These are phyloP conservation scores for Dicentrarchus labrax DNA, from an alignment of 2,113 vertebrate species.

Conservation along the genomic window DNA sequence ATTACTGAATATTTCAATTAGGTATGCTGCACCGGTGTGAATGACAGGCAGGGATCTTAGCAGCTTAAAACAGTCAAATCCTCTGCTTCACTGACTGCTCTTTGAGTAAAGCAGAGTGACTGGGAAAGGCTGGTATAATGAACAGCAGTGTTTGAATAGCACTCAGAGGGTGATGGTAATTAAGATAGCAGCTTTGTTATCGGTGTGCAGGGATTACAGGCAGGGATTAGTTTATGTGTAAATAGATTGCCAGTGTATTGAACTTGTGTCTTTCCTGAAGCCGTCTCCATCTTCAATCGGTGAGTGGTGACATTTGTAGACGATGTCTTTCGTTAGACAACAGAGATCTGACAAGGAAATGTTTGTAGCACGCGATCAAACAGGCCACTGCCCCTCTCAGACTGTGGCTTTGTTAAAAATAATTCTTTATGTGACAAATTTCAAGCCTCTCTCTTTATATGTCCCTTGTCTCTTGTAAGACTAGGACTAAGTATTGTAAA, in stretches of 20 bases:
- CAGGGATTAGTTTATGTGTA: slow-evolving; percentile 75
- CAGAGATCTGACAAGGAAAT: neutral
- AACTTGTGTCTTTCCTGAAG: slow-evolving; percentile 41
- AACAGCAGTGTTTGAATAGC: slow-evolving; percentile 65
- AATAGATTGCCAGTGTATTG: slow-evolving; percentile 58
- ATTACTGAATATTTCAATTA: slow-evolving; percentile 48
- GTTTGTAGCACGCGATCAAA: neutral
- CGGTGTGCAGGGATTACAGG: slow-evolving; percentile 62
- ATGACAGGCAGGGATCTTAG: slow-evolving; percentile 42
- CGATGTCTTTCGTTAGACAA: neutral
- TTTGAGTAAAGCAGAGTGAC: slow-evolving; percentile 34
- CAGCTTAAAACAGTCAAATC: slow-evolving; percentile 33
- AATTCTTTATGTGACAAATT: neutral
- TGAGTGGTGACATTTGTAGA: slow-evolving; percentile 30
- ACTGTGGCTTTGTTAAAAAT: neutral
- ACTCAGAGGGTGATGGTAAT: slow-evolving; percentile 75
- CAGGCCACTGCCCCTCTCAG: neutral
- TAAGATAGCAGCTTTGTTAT: slow-evolving; percentile 71
- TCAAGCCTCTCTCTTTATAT: neutral
- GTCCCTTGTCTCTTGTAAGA: neutral
- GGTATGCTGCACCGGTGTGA: slow-evolving; percentile 19
- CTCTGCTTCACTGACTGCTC: slow-evolving; percentile 41
- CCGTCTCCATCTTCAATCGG: slow-evolving; percentile 42
- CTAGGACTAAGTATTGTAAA: too few species aligned
- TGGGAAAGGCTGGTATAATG: slow-evolving; percentile 45